A percentile compares a stretch with the other conserved stretches of the same genome.
Evolutionary conservation across 2,888 invertebrate genomes (phyloP).

Genomic region (Eupsilia transversa): DNA sequence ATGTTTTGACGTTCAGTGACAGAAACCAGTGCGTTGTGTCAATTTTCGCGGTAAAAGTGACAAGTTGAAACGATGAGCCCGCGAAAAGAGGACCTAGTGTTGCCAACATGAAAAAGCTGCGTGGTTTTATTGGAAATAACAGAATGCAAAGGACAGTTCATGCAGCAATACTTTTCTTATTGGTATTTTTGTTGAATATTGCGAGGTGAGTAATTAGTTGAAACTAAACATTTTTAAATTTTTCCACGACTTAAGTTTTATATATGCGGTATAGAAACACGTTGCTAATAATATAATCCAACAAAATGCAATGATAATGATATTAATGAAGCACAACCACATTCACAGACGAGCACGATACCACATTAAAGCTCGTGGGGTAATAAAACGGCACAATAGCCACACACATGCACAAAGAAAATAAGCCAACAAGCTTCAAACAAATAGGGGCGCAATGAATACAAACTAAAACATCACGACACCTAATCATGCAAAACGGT

Average conservation of each 20-base stretch:
- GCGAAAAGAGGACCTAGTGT: constrained; percentile 83
- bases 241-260: not conserved
- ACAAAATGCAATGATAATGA: constrained; percentile 35
- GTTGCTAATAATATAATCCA: constrained; percentile 3
- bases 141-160: constrained; percentile 85
- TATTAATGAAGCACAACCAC: constrained; percentile 47
- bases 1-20: constrained; percentile 66
- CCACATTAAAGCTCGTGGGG: constrained; percentile 55
- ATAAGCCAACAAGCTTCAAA: constrained; percentile 71
- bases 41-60: constrained; percentile 77
- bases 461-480: constrained; percentile 80
- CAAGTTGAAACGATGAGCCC: constrained; percentile 83
- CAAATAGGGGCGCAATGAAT: constrained; percentile 78
- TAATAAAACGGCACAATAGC: constrained; percentile 62
- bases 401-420: constrained; percentile 64
- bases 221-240: constrained; percentile 27
- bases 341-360: constrained; percentile 50
- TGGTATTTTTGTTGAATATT: constrained; percentile 83
- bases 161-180: constrained; percentile 81
- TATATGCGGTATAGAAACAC: not conserved
- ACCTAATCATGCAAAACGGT: constrained; percentile 83
- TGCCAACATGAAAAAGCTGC: constrained; percentile 87
- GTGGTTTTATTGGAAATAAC: constrained; percentile 77
- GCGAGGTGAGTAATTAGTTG: constrained; percentile 81
- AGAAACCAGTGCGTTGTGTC: constrained; percentile 70